A percentile compares a stretch with the other conserved stretches of the same genome.
phyloP scores from a whole-genome alignment of 1,140 invertebrate genomes.

The Drosophila hydei region DNA sequence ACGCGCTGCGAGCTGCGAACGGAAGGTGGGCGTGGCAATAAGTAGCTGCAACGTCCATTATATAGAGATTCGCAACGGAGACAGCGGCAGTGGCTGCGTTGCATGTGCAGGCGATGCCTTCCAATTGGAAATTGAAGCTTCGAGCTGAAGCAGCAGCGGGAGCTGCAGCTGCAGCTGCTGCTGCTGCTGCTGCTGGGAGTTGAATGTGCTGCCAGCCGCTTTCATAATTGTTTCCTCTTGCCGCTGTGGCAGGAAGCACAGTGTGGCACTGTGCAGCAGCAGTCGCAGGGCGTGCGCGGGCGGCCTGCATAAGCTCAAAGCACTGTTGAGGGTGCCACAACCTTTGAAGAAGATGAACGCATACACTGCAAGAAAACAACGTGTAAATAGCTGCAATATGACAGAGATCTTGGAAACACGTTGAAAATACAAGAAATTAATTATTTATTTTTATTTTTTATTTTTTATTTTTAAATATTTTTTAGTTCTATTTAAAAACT shows the following conservation, averaged over 20 bases:
- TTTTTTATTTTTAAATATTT: neutral
- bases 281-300: neutral
- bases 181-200: constrained; percentile 31
- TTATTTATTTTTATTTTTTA: too few species aligned
- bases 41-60: constrained; percentile 33
- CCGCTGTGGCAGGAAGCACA: constrained; percentile 39
- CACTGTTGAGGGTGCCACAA: constrained; percentile 39
- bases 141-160: constrained; percentile 26
- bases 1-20: constrained; percentile 51
- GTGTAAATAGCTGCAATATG: too few species aligned
- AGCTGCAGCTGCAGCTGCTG: constrained; percentile 12
- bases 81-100: constrained; percentile 2
- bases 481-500: neutral
- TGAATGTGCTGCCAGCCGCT: constrained; percentile 45
- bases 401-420: too few species aligned
- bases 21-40: constrained; percentile 20
- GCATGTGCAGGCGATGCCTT: constrained; percentile 20
- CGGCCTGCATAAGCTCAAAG: constrained; percentile 15
- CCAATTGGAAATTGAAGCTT: constrained; percentile 20
- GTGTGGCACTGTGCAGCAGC: neutral
- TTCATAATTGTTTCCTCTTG: constrained; percentile 58
- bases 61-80: neutral
- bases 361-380: neutral
- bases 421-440: too few species aligned
- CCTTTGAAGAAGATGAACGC: constrained; percentile 31